Base-by-base conservation (phyloP, 2,113 vertebrate species). In the Blennius ocellaris region DNA sequence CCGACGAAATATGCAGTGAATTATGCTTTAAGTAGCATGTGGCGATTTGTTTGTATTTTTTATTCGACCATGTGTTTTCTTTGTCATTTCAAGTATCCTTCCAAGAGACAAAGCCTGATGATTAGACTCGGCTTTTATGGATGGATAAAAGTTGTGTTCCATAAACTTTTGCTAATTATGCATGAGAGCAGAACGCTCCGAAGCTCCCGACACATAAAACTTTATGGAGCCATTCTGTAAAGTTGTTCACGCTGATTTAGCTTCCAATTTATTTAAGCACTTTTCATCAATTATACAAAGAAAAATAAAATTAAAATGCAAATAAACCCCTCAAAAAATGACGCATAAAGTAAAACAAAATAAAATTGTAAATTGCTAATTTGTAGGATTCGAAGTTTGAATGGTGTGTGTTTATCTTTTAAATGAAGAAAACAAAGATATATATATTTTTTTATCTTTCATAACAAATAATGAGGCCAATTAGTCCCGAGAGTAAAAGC, bases 41-140 rank as follows among this genome's bases (percentile, higher is more conserved):
- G 59, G 59, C 3, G 21, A 15, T 79, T 85, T 84, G 84, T 87
- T 82, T 81, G 81, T 78, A 67, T 73, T 55, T 76, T 73, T 87
- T 72, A 76, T 66, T 64, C 8, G 0, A 74, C 16, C 45, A 14
- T 44, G 82, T 77, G 59, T 88, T 90, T 81, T 79, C 64, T 82
- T 78, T 80, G 75, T 82, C n/a, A 50, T 66, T 62, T 66, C 58
- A 37, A 70, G 38, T 75, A 68, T 84, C 70, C 59, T 44, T 80
- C 78, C 73, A 55, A 85, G 45, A 73, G 17, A 38, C 43, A 41
- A 51, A 41, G 44, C 41, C 68, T 58, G 59, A 30, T 58, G 50
- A 5, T 60, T 45, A 11, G 44, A 45, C 38, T 52, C 60, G 57
- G 70, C 17, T 81, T 83, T 58, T 30, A 55, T 48, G 47, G 45